Evolutionary conservation across 2,113 vertebrate species (phyloP), one percentile per base, ranked within the genome.

Genomic region (Mus pahari): DNA sequence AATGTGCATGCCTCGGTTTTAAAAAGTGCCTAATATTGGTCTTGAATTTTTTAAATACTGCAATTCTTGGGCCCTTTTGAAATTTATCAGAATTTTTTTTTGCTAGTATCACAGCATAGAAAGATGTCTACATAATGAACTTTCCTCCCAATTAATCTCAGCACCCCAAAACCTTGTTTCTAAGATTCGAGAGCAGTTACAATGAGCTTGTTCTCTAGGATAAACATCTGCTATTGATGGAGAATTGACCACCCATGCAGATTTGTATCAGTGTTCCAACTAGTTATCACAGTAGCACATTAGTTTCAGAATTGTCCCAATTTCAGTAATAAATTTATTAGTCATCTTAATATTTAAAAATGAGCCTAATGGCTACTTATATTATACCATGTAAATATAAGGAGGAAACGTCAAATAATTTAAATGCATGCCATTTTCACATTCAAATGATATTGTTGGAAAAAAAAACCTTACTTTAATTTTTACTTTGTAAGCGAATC

Each of bases 171-270:
- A 28, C 24, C 17, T 74, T 28, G 50, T 86, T 81, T 75, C n/a
- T 92, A 84, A 89, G 90, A 90, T 92, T 86, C 12, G 81, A 94
- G 88, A 36, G 2, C 77, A 93, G 26, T 90, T 86, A 70, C 79
- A 78, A 91, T 48, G 26, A 71, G 17, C 5, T 53, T 19, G 3
- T 78, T 71, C 89, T 20, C 2, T 11, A 68, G 73, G 45, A n/a
- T 94, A 36, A 95, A 36, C 39, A 17, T 50, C 24, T 75, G n/a
- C 8, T 8, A 5, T 19, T 66, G 36, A 12, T 68, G 53, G 22
- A 19, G 22, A 33, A 6, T 8, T 70, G 39, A 74, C 33, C 4
- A 5, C 17, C 6, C 24, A 19, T 70, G 42, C 68, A 86, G n/a
- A 86, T 84, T 20, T 39, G 13, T 50, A 50, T 12, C 55, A 3